phyloP scores from a whole-genome alignment of 1,140 invertebrate species.

The Drosophila navojoa region DNA sequence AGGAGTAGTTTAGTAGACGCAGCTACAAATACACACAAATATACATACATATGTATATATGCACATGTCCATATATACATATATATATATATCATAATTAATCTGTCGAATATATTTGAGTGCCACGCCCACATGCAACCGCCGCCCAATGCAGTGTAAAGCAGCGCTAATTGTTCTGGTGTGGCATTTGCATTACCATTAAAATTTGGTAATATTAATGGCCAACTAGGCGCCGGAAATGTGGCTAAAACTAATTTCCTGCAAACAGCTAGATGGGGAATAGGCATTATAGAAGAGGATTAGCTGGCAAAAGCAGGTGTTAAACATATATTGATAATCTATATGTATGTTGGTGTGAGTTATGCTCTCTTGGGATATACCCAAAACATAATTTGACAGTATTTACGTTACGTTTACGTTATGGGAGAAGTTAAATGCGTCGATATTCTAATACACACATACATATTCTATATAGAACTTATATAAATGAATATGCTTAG shows the following conservation, averaged over 20 bases:
- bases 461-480: too few relatives aligned
- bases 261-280: neutral
- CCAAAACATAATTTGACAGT: too few relatives aligned
- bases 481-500: too few relatives aligned
- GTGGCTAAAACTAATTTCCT: slow-evolving; percentile 77
- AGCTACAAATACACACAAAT: slow-evolving; percentile 12
- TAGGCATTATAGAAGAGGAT: too few relatives aligned
- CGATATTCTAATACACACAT: too few relatives aligned
- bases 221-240: slow-evolving; percentile 12
- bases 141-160: neutral
- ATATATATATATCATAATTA: slow-evolving; percentile 50
- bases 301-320: too few relatives aligned
- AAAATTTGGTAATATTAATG: slow-evolving; percentile 79
- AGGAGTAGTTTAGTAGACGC: slow-evolving; percentile 31
- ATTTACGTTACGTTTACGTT: too few relatives aligned
- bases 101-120: slow-evolving; percentile 53
- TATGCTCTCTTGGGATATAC: too few relatives aligned
- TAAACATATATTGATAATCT: neutral
- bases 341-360: too few relatives aligned
- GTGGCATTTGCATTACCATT: slow-evolving; percentile 76
- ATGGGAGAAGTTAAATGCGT: too few relatives aligned
- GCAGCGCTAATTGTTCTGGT: slow-evolving; percentile 41
- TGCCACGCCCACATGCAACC: slow-evolving; percentile 11
- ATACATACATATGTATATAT: slow-evolving; percentile 6
- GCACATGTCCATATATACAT: neutral